A percentile compares a stretch with the other conserved stretches of the same genome.
These are phyloP conservation scores for Pristionchus arcanus DNA, from an alignment of 2,888 invertebrate genomes.

Conservation along the genomic window DNA sequence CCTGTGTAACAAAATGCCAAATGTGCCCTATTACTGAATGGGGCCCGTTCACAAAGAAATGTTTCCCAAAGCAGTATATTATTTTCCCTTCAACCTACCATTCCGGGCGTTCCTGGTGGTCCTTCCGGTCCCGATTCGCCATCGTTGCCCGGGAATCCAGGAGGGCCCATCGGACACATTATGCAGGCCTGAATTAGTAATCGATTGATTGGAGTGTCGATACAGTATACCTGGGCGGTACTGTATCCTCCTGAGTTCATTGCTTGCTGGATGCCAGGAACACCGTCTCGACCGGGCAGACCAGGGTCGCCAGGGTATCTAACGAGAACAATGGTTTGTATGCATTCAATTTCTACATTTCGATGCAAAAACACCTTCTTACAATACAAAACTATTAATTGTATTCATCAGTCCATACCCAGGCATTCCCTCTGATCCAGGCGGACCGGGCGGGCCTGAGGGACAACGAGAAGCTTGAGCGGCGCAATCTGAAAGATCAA, in stretches of 20 bases:
- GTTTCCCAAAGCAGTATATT: not conserved
- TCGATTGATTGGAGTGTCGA: not conserved
- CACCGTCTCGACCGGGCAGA: not conserved
- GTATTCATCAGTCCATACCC: not conserved
- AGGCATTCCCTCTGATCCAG: conserved; percentile 11
- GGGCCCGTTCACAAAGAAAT: not conserved
- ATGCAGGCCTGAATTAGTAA: conserved; percentile 37
- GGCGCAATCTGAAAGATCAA: conserved; percentile 41
- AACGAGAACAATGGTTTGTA: not conserved
- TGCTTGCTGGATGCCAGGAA: conserved; percentile 27
- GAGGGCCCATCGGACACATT: conserved; percentile 49
- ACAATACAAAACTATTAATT: no score
- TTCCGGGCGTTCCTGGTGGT: conserved; percentile 15
- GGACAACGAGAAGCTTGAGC: conserved; percentile 47
- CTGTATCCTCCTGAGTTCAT: conserved; percentile 38
- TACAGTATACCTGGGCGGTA: conserved; percentile 24
- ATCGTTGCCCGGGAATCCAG: conserved; percentile 20
- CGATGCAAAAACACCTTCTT: no score
- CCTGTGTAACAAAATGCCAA: not conserved
- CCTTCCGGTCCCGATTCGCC: not conserved
- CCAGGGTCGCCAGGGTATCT: conserved; percentile 17
- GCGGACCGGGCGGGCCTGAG: conserved; percentile 50
- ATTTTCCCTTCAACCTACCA: not conserved
- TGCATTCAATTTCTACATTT: not conserved
- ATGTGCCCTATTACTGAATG: not conserved